A percentile compares a stretch with the other conserved stretches of the same genome.
Evolutionary conservation across 2,113 vertebrate genomes (phyloP).

Genomic region (Isichthys henryi): DNA sequence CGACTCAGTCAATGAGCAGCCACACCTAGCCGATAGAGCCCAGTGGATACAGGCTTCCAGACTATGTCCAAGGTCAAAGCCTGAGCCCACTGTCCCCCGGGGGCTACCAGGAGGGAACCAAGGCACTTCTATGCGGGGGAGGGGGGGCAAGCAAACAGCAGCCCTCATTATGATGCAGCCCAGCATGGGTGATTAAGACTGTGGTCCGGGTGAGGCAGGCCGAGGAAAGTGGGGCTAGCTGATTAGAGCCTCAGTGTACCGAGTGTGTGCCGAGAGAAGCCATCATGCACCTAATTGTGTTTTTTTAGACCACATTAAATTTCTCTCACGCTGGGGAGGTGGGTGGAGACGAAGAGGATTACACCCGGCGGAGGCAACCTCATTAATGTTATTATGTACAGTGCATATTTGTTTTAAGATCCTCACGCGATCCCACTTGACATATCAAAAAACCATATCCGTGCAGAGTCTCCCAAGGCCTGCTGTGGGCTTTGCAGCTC

Average conservation of each 20-base stretch:
- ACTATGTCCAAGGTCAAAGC: not conserved
- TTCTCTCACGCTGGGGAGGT: conserved; percentile 12
- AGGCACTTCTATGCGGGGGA: not conserved
- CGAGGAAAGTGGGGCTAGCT: conserved; percentile 8
- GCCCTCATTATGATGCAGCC: not conserved
- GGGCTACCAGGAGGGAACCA: not conserved
- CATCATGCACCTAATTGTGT: conserved; percentile 32
- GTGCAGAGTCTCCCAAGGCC: conserved; percentile 9
- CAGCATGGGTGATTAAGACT: conserved; percentile 22
- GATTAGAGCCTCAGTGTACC: conserved; percentile 20
- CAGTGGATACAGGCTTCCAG: not conserved
- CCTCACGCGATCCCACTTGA: conserved; percentile 24
- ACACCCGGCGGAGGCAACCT: conserved; percentile 16
- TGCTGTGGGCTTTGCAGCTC: not conserved
- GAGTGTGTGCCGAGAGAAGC: not conserved
- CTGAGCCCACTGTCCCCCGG: not conserved
- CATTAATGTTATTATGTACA: conserved; percentile 35
- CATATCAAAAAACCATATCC: conserved; percentile 22
- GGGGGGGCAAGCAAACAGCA: not conserved
- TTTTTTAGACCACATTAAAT: conserved; percentile 39
- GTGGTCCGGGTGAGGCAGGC: not conserved
- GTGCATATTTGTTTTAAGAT: conserved; percentile 35
- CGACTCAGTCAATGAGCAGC: not conserved
- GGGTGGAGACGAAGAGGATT: conserved; percentile 19
- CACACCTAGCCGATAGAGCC: not conserved